Evolutionary conservation across 2,797 vertebrate species (phyloP).

Genomic region (Mormyrops attenuatus): DNA sequence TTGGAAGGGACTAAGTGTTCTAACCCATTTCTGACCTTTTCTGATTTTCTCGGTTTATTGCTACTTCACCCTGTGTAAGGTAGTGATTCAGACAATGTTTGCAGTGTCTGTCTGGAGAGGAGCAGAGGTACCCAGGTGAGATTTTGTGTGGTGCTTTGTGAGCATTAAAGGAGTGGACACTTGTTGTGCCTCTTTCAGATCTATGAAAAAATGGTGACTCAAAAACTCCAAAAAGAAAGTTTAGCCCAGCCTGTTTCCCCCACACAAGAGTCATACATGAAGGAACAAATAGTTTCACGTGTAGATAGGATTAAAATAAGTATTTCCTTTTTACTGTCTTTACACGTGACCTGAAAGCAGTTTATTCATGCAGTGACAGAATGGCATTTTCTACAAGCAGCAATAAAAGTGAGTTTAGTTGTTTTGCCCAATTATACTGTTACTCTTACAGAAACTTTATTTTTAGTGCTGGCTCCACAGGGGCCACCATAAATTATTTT

Average conservation of each 20-base stretch:
- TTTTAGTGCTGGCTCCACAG: neutral
- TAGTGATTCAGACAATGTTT: neutral
- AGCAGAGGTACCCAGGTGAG: neutral
- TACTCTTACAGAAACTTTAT: conserved; percentile 6
- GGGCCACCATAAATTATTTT: conserved; percentile 10
- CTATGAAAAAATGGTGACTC: neutral
- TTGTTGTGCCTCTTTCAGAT: neutral
- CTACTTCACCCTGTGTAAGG: neutral
- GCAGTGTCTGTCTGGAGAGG: neutral
- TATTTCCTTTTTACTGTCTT: neutral
- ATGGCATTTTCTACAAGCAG: neutral
- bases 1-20: neutral
- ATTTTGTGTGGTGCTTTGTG: neutral
- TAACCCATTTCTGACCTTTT: neutral
- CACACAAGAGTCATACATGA: neutral
- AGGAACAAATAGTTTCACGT: neutral
- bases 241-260: neutral
- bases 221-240: neutral
- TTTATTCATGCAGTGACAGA: neutral
- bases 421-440: conserved; percentile 16
- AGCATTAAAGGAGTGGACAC: neutral
- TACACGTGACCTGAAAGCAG: neutral
- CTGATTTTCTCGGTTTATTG: neutral
- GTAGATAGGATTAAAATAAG: neutral
- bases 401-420: neutral